These are phyloP conservation scores for Ectropis crepuscularia DNA, from an alignment of 2,888 invertebrate genomes.

Conservation along the genomic window DNA sequence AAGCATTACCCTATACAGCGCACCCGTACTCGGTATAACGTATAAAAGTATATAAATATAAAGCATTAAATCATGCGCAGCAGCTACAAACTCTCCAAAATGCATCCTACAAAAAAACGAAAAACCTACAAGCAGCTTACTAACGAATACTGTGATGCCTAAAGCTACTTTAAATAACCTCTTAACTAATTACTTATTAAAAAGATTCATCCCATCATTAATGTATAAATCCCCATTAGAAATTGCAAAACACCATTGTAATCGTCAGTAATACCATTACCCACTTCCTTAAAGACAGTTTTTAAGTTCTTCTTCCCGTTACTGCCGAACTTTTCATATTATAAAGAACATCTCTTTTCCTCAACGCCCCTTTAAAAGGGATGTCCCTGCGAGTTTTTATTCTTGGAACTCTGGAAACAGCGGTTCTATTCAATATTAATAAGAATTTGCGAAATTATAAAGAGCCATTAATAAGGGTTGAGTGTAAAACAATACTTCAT, in stretches of 20 bases:
- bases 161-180: background rate
- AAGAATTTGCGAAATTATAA: constrained; percentile 51
- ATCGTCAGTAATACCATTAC: constrained; percentile 55
- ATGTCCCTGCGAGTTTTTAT: constrained; percentile 40
- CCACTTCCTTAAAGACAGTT: constrained; percentile 60
- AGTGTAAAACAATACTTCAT: constrained; percentile 51
- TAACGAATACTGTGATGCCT: background rate
- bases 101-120: too few species aligned
- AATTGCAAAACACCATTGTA: constrained; percentile 43
- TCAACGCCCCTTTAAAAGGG: constrained; percentile 53
- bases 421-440: constrained; percentile 64
- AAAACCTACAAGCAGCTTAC: too few species aligned
- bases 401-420: constrained; percentile 51
- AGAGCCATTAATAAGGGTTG: constrained; percentile 55
- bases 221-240: constrained; percentile 27
- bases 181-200: constrained; percentile 5
- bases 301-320: constrained; percentile 57
- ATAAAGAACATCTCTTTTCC: constrained; percentile 60
- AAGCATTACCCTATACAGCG: too few species aligned
- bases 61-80: too few species aligned
- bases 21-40: too few species aligned
- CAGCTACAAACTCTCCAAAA: too few species aligned
- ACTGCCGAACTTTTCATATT: constrained; percentile 69
- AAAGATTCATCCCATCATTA: constrained; percentile 7
- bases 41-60: too few species aligned